Base-by-base conservation (phyloP, 2,797 vertebrate species). In the Pachyuromys duprasi region DNA sequence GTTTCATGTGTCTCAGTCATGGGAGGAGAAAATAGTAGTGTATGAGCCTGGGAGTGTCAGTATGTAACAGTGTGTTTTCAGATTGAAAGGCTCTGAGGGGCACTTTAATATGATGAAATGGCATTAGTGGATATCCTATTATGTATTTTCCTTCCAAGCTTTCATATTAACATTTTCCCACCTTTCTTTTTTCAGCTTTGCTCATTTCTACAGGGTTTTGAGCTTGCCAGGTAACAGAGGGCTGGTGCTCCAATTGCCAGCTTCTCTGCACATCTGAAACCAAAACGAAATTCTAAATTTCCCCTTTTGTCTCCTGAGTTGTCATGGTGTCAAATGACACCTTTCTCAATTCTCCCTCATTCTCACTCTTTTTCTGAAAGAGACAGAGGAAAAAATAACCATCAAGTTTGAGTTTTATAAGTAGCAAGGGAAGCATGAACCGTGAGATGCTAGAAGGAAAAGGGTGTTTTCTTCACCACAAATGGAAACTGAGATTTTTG, bases 291-390 rank as follows among this genome's bases (percentile, higher is more conserved):
- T 97, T 90, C 96, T 80, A 94, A 57, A 81, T 88, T 90, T 97
- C 92, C 97, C 86, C 95, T 97, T 97, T 91, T 98, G 36, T 93
- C 89, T 97, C 87, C 55, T 94, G 89, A 95, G 96, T 98, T 98
- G 98, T 98, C 98, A 98, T 98, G 97, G 97, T 97, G 97, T 98
- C 97, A 95, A 93, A 69, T 96, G 86, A 97, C 89, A 98, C 92
- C 75, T 93, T 98, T 98, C 94, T 96, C 97, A 97, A 98, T 96
- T 96, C 62, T 97, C 79, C 98, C 96, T 94, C 82, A 83, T 20
- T 97, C 97, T 98, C 97, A 97, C 90, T 97, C 81, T 94, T 97
- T 36, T 97, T 93, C 74, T 97, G 72, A 97, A 76, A 90, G 14
- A 97, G n/a, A 60, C 26, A 42, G 65, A n/a, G 24, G 11, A 57